Evolutionary conservation across 2,797 vertebrate species (phyloP).

Genomic region (Heterohyrax brucei): DNA sequence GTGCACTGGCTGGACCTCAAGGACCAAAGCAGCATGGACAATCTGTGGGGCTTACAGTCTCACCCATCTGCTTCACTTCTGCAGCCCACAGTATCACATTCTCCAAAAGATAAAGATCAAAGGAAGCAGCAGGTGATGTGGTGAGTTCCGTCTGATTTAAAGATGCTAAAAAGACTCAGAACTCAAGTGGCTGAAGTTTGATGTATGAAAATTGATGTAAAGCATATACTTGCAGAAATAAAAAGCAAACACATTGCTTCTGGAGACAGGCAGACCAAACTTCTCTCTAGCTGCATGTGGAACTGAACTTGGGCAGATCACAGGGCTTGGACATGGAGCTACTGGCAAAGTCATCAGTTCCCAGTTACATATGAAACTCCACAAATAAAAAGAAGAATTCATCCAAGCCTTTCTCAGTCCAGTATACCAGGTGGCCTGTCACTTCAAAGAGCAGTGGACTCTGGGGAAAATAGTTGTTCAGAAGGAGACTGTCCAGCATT

Average conservation of each 20-base stretch:
- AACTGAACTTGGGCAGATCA: slow-evolving; percentile 91
- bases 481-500: too few relatives aligned
- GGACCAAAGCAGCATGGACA: slow-evolving; percentile 96
- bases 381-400: background rate
- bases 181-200: slow-evolving; percentile 99
- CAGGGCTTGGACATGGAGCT: slow-evolving; percentile 95
- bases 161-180: slow-evolving; percentile 97
- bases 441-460: too few relatives aligned
- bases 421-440: too few relatives aligned
- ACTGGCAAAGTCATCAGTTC: slow-evolving; percentile 92
- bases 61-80: slow-evolving; percentile 95
- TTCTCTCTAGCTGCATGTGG: slow-evolving; percentile 91
- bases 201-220: slow-evolving; percentile 97
- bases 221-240: slow-evolving; percentile 95
- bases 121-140: slow-evolving; percentile 97
- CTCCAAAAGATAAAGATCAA: slow-evolving; percentile 96
- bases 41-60: slow-evolving; percentile 97
- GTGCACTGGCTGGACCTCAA: slow-evolving; percentile 98
- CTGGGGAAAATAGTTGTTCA: too few relatives aligned
- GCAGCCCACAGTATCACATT: slow-evolving; percentile 93
- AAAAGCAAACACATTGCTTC: slow-evolving; percentile 87
- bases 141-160: slow-evolving; percentile 95
- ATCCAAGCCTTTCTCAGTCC: too few relatives aligned
- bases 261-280: slow-evolving; percentile 88
- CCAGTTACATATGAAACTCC: slow-evolving; percentile 92